A percentile compares a stretch with the other conserved stretches of the same genome.
phyloP scores from a whole-genome alignment of 92 coral and sea anemone genomes.

The Parazoanthus atlanticus region DNA sequence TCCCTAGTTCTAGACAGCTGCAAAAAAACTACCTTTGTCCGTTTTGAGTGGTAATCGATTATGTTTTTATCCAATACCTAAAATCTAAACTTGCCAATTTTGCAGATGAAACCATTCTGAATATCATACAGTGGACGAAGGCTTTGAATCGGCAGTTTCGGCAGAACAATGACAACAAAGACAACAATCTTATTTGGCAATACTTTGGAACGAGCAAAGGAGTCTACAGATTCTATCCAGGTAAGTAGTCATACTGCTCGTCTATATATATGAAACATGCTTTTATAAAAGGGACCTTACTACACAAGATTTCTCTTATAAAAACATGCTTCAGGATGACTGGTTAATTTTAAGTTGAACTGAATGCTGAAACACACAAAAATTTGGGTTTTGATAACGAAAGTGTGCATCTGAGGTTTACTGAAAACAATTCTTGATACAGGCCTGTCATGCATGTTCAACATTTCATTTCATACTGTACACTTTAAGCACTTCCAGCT shows the following conservation, averaged over 20 bases:
- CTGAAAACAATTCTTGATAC: too few relatives aligned
- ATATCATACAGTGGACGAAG: slow-evolving; percentile 82
- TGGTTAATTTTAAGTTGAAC: too few relatives aligned
- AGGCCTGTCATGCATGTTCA: too few relatives aligned
- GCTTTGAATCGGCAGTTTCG: slow-evolving; percentile 64
- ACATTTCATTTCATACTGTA: too few relatives aligned
- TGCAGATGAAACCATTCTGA: slow-evolving; percentile 74
- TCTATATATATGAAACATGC: too few relatives aligned
- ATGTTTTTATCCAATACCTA: not conserved
- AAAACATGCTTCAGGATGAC: too few relatives aligned
- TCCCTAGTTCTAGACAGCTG: not conserved
- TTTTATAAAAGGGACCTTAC: too few relatives aligned
- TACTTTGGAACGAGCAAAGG: slow-evolving; percentile 89
- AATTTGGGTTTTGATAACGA: too few relatives aligned
- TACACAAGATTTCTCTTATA: too few relatives aligned
- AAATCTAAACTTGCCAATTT: slow-evolving; percentile 7
- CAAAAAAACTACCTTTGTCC: not conserved
- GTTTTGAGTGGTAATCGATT: not conserved
- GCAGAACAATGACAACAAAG: slow-evolving; percentile 48
- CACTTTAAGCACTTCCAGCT: too few relatives aligned
- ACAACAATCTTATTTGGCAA: slow-evolving; percentile 80
- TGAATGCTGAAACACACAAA: too few relatives aligned
- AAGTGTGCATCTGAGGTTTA: too few relatives aligned
- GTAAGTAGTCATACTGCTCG: slow-evolving; percentile 34
- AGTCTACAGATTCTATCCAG: slow-evolving; percentile 91